Evolutionary conservation across 2,797 vertebrate genomes (phyloP), one percentile per base, ranked within the genome.

Genomic region (Syndactyla subalaris): DNA sequence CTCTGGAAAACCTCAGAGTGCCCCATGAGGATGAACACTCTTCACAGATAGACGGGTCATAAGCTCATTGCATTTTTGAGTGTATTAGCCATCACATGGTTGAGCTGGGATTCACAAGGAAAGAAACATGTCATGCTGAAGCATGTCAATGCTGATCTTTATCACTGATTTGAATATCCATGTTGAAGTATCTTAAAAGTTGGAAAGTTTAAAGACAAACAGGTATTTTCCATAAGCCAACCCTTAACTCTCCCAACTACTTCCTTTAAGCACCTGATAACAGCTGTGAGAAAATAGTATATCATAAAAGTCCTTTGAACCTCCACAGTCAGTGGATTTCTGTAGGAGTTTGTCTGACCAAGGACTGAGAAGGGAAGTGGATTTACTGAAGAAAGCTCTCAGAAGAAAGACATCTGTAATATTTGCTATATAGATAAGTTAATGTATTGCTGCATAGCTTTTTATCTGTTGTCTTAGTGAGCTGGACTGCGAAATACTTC

Each of bases 51-150:
- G 74, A 86, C 0, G 20, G 23, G 29, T 96, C 57, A 58, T 97
- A 96, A 96, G 87, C 93, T 96, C 81, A 90, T 93, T 88, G 58
- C 75, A 94, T 96, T 91, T 90, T 89, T 94, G 21, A 91, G 91
- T 95, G 93, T 87, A 94, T 89, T 72, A 92, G 71, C 68, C 51
- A 94, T 94, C 96, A 95, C 89, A 63, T 94, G 94, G 79, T 65
- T 92, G 91, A 85, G 58, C 77, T 85, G 84, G 54, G 92, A 95
- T 91, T 87, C 46, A 0, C 36, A 92, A 62, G 83, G 71, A 85
- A 80, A 88, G 89, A 91, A 96, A 89, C 34, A 79, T 93, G 70
- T 80, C 65, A 61, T 67, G 52, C 81, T 87, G 92, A 94, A 77
- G 58, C 58, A 73, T 84, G 75, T 93, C 88, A 79, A 23, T 86